Conservation (phyloP, 1,140 invertebrate species). For the Zaprionus ghesquierei region DNA sequence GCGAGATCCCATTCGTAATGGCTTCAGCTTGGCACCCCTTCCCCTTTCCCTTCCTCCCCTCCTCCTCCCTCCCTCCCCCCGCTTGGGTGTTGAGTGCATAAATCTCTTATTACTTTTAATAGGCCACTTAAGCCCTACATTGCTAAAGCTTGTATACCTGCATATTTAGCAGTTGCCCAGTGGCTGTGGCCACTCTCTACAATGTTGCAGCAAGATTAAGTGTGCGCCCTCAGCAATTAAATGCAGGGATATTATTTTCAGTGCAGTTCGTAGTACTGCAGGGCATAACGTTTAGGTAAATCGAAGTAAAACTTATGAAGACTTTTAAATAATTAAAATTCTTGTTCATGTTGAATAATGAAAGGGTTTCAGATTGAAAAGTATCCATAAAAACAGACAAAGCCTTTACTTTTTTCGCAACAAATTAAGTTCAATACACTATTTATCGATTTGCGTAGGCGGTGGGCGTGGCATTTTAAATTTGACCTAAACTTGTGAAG, state of each 20-base stretch:
- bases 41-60: rapidly evolving
- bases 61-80: not conserved
- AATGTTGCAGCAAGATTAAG: not conserved
- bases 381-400: too few species aligned
- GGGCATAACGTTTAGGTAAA: not conserved
- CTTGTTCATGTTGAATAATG: too few species aligned
- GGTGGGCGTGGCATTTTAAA: too few species aligned
- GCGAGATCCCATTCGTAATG: not conserved
- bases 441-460: too few species aligned
- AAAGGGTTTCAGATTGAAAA: too few species aligned
- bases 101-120: conserved; percentile 2
- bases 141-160: not conserved
- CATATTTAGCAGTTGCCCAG: not conserved
- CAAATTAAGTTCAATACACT: too few species aligned
- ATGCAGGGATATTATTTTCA: conserved; percentile 9
- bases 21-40: not conserved
- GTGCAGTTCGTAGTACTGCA: not conserved
- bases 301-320: too few species aligned
- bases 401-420: too few species aligned
- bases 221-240: not conserved
- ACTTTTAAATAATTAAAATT: too few species aligned
- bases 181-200: not conserved
- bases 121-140: not conserved
- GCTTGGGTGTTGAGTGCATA: conserved; percentile 7
- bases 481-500: too few species aligned